phyloP scores from a whole-genome alignment of 2,113 vertebrate genomes.

The Megaceryle maxima region DNA sequence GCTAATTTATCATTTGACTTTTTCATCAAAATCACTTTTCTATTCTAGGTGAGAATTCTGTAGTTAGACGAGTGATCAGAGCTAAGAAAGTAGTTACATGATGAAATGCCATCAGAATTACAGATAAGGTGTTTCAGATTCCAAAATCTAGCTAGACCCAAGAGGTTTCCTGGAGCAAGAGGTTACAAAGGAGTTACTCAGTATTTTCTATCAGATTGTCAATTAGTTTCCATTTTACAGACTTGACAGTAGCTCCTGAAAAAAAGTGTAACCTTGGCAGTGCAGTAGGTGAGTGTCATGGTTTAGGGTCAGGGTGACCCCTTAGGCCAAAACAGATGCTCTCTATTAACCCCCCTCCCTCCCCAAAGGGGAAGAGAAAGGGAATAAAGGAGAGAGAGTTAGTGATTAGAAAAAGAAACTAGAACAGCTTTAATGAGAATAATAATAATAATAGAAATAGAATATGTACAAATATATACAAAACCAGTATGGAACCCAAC shows the following conservation, averaged over 20 bases:
- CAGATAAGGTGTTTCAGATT: neutral
- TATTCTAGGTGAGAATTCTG: neutral
- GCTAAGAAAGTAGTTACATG: neutral
- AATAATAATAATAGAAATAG: no score
- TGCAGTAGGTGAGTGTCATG: neutral
- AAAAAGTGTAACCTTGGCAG: constrained; percentile 15
- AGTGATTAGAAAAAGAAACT: no score
- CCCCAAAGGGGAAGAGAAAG: no score
- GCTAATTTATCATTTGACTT: neutral
- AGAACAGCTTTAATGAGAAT: no score
- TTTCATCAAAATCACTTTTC: neutral
- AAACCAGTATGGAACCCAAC: no score
- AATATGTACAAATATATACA: no score
- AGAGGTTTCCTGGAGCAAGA: neutral
- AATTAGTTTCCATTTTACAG: neutral
- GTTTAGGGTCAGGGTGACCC: no score
- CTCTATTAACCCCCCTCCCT: no score
- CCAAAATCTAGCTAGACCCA: neutral
- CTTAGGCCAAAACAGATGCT: no score
- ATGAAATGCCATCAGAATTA: neutral
- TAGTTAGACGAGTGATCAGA: neutral
- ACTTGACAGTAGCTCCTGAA: constrained; percentile 19
- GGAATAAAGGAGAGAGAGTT: no score
- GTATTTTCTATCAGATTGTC: neutral
- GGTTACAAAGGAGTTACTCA: neutral